These are phyloP conservation scores for Lordiphosa clarofinis DNA, from an alignment of 1,140 invertebrate species.

Conservation along the genomic window DNA sequence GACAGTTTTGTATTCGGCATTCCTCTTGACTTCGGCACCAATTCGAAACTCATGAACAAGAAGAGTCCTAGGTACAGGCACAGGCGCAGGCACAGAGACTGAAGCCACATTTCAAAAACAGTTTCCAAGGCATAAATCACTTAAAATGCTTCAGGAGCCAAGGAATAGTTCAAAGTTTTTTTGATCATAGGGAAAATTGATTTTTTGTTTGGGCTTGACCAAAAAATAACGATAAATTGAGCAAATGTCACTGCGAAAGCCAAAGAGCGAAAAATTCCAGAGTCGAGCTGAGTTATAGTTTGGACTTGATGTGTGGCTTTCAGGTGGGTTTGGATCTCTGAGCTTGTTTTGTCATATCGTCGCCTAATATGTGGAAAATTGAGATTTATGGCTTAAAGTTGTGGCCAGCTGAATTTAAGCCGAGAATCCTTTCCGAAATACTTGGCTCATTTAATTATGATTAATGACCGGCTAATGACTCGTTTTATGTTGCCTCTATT, in stretches of 20 bases:
- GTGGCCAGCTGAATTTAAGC: slow-evolving; percentile 18
- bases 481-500: slow-evolving; percentile 2
- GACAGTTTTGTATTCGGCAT: slow-evolving; percentile 69
- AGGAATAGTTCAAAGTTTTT: slow-evolving; percentile 43
- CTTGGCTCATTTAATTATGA: slow-evolving; percentile 53
- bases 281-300: slow-evolving; percentile 60
- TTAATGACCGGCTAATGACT: slow-evolving; percentile 65
- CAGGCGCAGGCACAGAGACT: slow-evolving; percentile 27
- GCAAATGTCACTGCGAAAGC: slow-evolving; percentile 61
- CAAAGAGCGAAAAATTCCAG: slow-evolving; percentile 26
- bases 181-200: slow-evolving; percentile 73
- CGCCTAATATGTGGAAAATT: slow-evolving; percentile 72
- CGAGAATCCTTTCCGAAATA: slow-evolving; percentile 22
- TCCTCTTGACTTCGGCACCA: slow-evolving; percentile 43
- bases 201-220: slow-evolving; percentile 58
- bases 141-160: slow-evolving; percentile 53
- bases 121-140: slow-evolving; percentile 77
- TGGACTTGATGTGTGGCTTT: slow-evolving; percentile 63
- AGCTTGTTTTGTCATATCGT: slow-evolving; percentile 58
- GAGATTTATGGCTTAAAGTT: slow-evolving; percentile 66
- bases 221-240: slow-evolving; percentile 75
- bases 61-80: slow-evolving; percentile 23
- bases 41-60: slow-evolving; percentile 37
- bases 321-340: slow-evolving; percentile 23
- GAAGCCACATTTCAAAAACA: slow-evolving; percentile 76